These are phyloP conservation scores for Chouioia cunea DNA, from an alignment of 2,888 invertebrate species.

Conservation along the genomic window DNA sequence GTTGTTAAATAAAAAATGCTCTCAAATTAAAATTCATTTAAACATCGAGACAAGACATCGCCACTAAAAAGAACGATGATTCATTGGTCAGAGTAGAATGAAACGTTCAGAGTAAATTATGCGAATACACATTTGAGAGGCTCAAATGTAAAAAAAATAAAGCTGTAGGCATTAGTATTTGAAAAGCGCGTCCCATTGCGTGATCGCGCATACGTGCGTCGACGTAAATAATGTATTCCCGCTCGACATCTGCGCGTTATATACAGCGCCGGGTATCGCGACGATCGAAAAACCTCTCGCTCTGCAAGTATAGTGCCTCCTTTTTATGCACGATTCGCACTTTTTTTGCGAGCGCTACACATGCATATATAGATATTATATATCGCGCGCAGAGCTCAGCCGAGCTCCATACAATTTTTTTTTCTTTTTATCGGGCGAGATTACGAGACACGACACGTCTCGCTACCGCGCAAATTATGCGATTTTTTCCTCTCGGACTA, in stretches of 20 bases:
- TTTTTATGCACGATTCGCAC: conserved; percentile 54
- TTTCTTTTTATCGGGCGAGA: conserved; percentile 51
- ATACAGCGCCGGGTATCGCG: conserved; percentile 50
- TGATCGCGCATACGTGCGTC: conserved; percentile 57
- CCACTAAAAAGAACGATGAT: conserved; percentile 1
- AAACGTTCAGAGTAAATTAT: conserved; percentile 13
- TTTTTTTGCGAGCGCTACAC: conserved; percentile 47
- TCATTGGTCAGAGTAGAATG: not conserved
- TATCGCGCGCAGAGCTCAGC: not conserved
- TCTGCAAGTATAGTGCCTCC: conserved; percentile 49
- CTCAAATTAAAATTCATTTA: not conserved
- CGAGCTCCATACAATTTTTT: conserved; percentile 30
- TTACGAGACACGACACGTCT: conserved; percentile 63
- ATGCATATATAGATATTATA: not conserved
- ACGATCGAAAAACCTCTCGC: conserved; percentile 50
- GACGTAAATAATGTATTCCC: conserved; percentile 55
- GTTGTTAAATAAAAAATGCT: too few relatives aligned
- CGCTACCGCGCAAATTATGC: conserved; percentile 14
- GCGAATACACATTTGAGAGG: conserved; percentile 28
- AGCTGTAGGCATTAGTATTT: conserved; percentile 32
- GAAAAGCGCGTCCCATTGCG: conserved; percentile 46
- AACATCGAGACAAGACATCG: too few relatives aligned
- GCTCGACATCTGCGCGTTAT: conserved; percentile 51
- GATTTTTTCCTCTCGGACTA: conserved; percentile 15
- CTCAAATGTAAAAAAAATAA: conserved; percentile 30